Base-by-base conservation (phyloP, 2,113 vertebrate species). In the Petrocephalus zakoni region DNA sequence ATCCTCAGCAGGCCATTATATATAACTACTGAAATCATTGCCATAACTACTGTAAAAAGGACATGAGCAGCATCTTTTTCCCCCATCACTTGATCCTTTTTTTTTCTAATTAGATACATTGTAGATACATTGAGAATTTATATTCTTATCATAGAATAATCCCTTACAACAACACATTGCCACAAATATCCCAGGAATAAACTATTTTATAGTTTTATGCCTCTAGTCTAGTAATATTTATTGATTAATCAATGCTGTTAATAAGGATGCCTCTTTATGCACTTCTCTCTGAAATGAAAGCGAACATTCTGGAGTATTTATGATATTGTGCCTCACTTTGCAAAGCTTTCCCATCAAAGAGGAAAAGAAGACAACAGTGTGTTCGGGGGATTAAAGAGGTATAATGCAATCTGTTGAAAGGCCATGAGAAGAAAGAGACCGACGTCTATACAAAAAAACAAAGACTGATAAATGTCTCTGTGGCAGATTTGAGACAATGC, bases 361-460 rank as follows among this genome's bases (percentile, higher is more conserved):
- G 10, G 34, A 82, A 82, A 82, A 49, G 5, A 82, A 78, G 11
- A 49, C 13, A 85, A 25, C 51, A 55, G 22, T 84, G 47, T n/a
- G 17, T 84, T 49, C 10, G 1, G 15, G 51, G 53, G 84, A 85
- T 85, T 85, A 85, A 85, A 53, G 49, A 53, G 49, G 49, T 55
- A 47, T 85, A 85, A 85, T 53, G n/a, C 34, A 53, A 88, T 58
- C 29, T 58, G 34, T 86, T 37, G 61, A 90, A 86, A 86, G 91
- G 88, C 90, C 78, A 93, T 90, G 88, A 91, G 88, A 92, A 88
- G 89, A 93, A 90, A 92, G 87, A 56, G 87, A 91, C 89, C 88
- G 91, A 93, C 92, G 90, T 93, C 91, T 92, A 91, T 92, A 93
- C 91, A 90, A 92, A 91, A 93, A 92, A 89, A 75, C 87, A 13